Conservation (phyloP, 2,797 vertebrate species). For the Neosilurus hyrtlii region DNA sequence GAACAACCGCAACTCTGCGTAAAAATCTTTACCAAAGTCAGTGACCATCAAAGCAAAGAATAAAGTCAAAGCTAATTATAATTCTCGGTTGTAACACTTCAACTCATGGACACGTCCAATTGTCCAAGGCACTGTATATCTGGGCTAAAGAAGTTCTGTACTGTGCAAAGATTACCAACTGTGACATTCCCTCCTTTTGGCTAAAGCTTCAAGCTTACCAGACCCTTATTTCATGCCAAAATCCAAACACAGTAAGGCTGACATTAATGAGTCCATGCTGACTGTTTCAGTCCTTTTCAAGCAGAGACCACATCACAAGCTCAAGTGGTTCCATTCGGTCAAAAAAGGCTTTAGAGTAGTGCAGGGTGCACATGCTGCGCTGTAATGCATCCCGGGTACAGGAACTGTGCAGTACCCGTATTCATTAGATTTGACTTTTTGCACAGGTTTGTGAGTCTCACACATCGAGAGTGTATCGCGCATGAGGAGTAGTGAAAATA, state of each 20-base stretch:
- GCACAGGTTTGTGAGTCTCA: background rate
- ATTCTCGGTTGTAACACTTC: background rate
- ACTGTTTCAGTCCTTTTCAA: conserved; percentile 58
- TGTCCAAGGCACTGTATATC: background rate
- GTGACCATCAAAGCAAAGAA: too few species aligned
- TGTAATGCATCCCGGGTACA: conserved; percentile 8
- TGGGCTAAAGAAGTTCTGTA: background rate
- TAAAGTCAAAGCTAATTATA: background rate
- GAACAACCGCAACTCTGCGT: background rate
- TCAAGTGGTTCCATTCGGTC: conserved; percentile 53
- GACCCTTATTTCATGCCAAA: conserved; percentile 27
- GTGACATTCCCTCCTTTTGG: background rate
- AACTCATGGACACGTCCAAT: background rate
- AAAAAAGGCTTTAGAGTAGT: background rate
- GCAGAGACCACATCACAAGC: conserved; percentile 59
- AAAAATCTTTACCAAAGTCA: background rate
- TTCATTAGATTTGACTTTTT: background rate
- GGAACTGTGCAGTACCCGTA: background rate
- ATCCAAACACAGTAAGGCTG: conserved; percentile 58
- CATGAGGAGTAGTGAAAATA: background rate
- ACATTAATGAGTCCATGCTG: conserved; percentile 57
- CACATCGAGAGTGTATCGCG: background rate
- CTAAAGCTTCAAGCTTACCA: background rate
- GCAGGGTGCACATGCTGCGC: background rate
- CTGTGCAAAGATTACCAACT: background rate